These are phyloP conservation scores for Neomonachus schauinslandi DNA, from an alignment of 2,113 vertebrate species.

Conservation along the genomic window DNA sequence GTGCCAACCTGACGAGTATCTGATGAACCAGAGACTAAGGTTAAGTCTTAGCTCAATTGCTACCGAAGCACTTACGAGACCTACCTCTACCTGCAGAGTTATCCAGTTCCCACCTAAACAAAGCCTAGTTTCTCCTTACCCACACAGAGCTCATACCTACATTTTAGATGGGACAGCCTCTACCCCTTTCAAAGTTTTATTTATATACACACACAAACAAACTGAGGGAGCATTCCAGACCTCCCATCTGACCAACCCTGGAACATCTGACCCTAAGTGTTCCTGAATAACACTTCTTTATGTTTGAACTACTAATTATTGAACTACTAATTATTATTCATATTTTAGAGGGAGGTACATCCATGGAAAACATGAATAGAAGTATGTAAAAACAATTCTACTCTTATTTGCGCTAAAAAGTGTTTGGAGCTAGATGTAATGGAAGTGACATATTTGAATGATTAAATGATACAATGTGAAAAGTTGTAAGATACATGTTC, in stretches of 20 bases:
- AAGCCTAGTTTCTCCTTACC: not conserved
- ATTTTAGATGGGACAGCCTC: not conserved
- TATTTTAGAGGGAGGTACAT: not conserved
- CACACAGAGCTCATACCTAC: not conserved
- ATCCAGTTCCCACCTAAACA: not conserved
- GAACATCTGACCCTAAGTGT: not conserved
- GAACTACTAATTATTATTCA: not conserved
- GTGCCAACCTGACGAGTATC: not conserved
- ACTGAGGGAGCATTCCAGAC: not conserved
- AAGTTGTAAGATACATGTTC: not conserved
- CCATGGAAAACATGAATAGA: not conserved
- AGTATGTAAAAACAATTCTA: not conserved
- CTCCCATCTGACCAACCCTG: not conserved
- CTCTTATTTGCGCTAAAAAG: not conserved
- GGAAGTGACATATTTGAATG: not conserved
- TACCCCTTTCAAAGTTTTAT: not conserved
- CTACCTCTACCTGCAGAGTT: not conserved
- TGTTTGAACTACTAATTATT: not conserved
- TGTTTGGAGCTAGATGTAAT: not conserved
- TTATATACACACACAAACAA: not conserved
- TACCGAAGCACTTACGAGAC: not conserved
- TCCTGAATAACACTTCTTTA: not conserved
- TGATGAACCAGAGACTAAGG: not conserved
- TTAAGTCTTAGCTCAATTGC: not conserved
- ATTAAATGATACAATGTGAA: not conserved